Evolutionary conservation across 2,888 invertebrate genomes (phyloP), one percentile per base, ranked within the genome.

Genomic region (Pristionchus mayeri): DNA sequence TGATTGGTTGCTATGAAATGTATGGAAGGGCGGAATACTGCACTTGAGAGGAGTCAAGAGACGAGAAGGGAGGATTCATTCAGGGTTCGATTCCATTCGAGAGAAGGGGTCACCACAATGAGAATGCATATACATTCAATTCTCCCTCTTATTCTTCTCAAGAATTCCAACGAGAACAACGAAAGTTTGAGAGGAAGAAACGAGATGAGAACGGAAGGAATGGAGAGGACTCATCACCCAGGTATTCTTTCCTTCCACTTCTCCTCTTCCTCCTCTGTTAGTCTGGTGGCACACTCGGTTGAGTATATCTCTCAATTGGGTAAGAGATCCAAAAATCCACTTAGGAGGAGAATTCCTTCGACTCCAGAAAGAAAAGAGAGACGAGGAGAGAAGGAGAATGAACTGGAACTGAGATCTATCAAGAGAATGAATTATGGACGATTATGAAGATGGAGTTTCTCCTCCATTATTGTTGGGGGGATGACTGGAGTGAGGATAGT

Each of bases 261-360:
- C 78, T 27, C 18, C 48, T n/a, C 52, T 30, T 30, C 27, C 13
- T 24, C 60, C 1, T 60, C 27, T 13, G 6, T 13, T 44, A 6
- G 44, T 44, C 44, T 44, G 13, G 7, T 44, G 44, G 18, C n/a
- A 67, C 67, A 67, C 67, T 67, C 37, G 67, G 67, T 67, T 67
- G 67, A 67, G 67, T 67, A 67, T 67, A 67, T 67, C 67, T 60
- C 37, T 16, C 67, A 67, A 67, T 67, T 67, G 67, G 37, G 67
- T 67, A 67, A 67, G 67, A 67, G 67, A 67, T 67, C 67, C 67
- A 67, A 67, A 67, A 67, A 67, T 67, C 67, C 67, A 67, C 67
- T 67, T 67, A 67, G 67, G 67, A 67, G 67, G 37, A 67, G 67
- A 67, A 67, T 67, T 67, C 67, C 67, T 37, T 37, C 67, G 21